These are phyloP conservation scores for Hassar affinis DNA, from an alignment of 2,113 vertebrate genomes.

Conservation along the genomic window DNA sequence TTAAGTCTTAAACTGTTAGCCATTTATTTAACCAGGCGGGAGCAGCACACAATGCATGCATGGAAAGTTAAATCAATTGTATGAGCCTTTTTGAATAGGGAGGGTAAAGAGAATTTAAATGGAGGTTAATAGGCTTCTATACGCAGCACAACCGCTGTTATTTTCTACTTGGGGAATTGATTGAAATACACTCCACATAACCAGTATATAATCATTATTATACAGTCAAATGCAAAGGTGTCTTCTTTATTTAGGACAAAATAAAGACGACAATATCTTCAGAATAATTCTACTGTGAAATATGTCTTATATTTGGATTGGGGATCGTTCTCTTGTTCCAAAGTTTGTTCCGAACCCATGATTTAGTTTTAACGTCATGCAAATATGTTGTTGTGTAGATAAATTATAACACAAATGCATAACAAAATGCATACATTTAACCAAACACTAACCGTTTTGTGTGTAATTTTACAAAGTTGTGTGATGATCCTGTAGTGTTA, in stretches of 20 bases:
- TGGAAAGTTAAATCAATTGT: constrained; percentile 64
- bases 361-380: not conserved
- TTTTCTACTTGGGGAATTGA: constrained; percentile 21
- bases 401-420: not conserved
- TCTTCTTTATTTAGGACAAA: not conserved
- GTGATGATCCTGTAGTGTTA: not conserved
- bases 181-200: constrained; percentile 7
- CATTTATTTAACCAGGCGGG: constrained; percentile 60
- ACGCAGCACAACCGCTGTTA: constrained; percentile 41
- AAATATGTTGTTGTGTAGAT: not conserved
- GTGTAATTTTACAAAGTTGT: not conserved
- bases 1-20: constrained; percentile 77
- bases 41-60: constrained; percentile 54
- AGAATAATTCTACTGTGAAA: not conserved
- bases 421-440: not conserved
- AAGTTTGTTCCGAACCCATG: not conserved
- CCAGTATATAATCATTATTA: not conserved
- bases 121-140: constrained; percentile 54
- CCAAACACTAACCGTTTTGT: not conserved
- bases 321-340: not conserved
- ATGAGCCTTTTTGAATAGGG: constrained; percentile 55
- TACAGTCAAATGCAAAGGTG: not conserved
- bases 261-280: not conserved
- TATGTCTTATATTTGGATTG: not conserved
- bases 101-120: constrained; percentile 58